A percentile compares a stretch with the other conserved stretches of the same genome.
Conservation (phyloP, 2,797 vertebrate species). For the Oryzias dopingdopingensis region DNA sequence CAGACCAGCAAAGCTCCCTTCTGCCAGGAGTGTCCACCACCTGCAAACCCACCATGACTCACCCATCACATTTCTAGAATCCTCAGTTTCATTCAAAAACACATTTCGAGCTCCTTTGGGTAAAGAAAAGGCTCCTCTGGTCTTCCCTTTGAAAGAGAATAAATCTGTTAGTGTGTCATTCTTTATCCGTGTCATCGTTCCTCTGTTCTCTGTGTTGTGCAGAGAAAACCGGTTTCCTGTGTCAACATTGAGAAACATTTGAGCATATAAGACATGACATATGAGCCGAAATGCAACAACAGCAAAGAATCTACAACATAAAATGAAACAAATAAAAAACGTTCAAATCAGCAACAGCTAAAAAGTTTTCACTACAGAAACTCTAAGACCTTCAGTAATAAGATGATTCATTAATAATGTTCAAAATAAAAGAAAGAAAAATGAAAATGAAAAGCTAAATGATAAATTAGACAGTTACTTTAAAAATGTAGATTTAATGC, state of each 20-base stretch:
- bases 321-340: too few species aligned
- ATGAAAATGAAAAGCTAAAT: too few species aligned
- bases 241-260: too few species aligned
- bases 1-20: slow-evolving; percentile 48
- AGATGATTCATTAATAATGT: too few species aligned
- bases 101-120: slow-evolving; percentile 90
- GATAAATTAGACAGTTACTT: too few species aligned
- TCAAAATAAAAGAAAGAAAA: too few species aligned
- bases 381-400: not conserved
- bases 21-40: slow-evolving; percentile 74
- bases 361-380: not conserved
- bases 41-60: slow-evolving; percentile 79
- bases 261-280: too few species aligned
- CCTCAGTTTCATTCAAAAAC: slow-evolving; percentile 88
- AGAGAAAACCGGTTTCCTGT: too few species aligned
- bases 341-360: not conserved
- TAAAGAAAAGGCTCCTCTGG: slow-evolving; percentile 86
- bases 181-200: slow-evolving; percentile 9
- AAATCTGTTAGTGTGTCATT: slow-evolving; percentile 63
- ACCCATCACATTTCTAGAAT: slow-evolving; percentile 87
- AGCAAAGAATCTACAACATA: too few species aligned
- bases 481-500: too few species aligned
- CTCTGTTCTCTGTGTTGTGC: not conserved
- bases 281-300: too few species aligned
- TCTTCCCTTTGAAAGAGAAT: slow-evolving; percentile 88